Evolutionary conservation across 2,888 invertebrate genomes (phyloP).

Genomic region (Junonia oenone): DNA sequence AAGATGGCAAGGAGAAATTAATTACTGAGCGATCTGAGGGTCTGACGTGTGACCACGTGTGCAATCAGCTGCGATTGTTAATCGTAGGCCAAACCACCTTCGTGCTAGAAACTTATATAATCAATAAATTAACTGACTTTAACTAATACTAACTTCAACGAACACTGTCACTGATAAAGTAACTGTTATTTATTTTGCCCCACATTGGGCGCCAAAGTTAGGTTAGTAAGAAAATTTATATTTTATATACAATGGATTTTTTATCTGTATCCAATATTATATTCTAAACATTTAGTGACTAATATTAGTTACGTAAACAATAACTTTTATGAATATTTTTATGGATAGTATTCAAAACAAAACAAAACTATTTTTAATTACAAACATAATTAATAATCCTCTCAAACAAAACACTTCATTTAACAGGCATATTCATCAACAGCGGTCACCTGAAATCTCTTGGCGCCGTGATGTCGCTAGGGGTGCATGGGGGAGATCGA

Average conservation of each 20-base stretch:
- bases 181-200: background rate
- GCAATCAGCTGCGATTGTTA: conserved; percentile 3
- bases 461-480: conserved; percentile 52
- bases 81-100: background rate
- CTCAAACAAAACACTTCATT: conserved; percentile 14
- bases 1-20: conserved; percentile 17
- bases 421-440: conserved; percentile 1
- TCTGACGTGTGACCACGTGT: conserved; percentile 12
- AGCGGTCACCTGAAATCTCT: conserved; percentile 51
- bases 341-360: no score
- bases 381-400: conserved; percentile 6
- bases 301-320: no score
- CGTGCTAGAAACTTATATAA: background rate
- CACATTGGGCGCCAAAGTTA: background rate
- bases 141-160: background rate
- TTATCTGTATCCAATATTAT: no score
- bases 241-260: no score
- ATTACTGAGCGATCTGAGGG: conserved; percentile 13
- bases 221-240: background rate
- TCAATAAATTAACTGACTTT: background rate
- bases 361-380: background rate
- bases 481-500: conserved; percentile 21
- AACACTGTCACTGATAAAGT: no score
- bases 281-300: no score
- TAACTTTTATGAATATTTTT: no score